Evolutionary conservation across 2,888 invertebrate species (phyloP), one percentile per base, ranked within the genome.

Genomic region (Diloba caeruleocephala): DNA sequence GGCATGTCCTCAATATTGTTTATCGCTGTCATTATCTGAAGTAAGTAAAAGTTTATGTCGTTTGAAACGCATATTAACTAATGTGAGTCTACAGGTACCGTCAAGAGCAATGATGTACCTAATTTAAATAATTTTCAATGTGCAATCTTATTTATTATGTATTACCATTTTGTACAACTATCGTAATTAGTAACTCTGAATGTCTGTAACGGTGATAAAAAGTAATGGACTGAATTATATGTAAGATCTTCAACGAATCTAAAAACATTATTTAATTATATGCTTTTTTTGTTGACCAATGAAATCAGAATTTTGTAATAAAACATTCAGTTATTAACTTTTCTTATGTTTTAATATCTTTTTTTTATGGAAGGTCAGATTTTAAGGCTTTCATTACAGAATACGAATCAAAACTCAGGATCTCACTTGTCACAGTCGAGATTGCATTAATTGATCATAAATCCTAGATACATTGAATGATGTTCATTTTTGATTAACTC

Each of bases 161-260:
- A 28, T n/a, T 41, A 14, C 9, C 39, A 21, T 42, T 31, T 34
- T 59, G 46, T 51, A 12, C 39, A 45, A 32, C 26, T 48, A 42
- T 69, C 36, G 41, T 63, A 39, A 48, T 45, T 49, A 33, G 45
- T 59, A 70, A 43, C 21, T 51, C 65, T 51, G 65, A 48, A 69
- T 57, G 57, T 64, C 45, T 53, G 37, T 57, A 50, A 25, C 14
- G 26, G 73, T 65, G 66, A 69, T 69, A 61, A 53, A 49, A 45
- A 59, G 41, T 54, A 65, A 68, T 68, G 62, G 76, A 84, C 79
- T 82, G 76, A 79, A 67, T 69, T 71, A 63, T 71, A 78, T 49
- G 37, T 78, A 78, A 75, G 81, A 79, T 72, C 78, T 76, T 74
- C 77, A 79, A 78, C 77, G 79, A 84, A 82, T 76, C 75, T 81